Evolutionary conservation across 2,113 vertebrate species (phyloP).

Genomic region (Actenoides lindsayi): DNA sequence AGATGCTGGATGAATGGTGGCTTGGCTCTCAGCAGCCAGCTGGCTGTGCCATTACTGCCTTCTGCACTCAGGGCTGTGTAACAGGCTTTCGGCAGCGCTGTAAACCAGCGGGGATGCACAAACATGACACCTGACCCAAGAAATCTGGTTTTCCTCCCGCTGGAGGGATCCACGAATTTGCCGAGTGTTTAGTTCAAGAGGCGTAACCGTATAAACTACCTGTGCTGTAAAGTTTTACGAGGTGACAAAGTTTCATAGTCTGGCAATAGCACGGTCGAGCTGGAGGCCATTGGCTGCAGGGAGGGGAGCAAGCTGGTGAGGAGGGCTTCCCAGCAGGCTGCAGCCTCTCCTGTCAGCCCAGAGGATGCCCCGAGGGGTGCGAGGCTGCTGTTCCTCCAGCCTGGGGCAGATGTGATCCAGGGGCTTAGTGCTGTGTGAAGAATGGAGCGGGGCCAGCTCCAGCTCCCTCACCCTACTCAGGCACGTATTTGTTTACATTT

Average conservation of each 20-base stretch:
- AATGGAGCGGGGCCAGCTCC: not conserved
- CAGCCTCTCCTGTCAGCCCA: not conserved
- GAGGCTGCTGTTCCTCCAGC: not conserved
- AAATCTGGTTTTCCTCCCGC: not conserved
- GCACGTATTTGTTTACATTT: not conserved
- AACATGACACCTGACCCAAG: not conserved
- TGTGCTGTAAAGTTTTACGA: conserved; percentile 24
- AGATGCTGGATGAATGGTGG: not conserved
- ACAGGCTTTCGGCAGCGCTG: not conserved
- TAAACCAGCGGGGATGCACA: not conserved
- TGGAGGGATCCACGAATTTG: not conserved
- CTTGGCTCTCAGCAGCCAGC: not conserved
- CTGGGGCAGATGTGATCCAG: not conserved
- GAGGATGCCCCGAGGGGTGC: not conserved
- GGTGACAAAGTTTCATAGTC: conserved; percentile 35
- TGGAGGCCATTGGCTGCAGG: not conserved
- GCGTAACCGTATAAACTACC: conserved; percentile 40
- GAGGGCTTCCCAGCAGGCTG: not conserved
- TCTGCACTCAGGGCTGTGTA: not conserved
- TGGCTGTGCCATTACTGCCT: not conserved
- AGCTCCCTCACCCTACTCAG: not conserved
- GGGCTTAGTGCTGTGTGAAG: not conserved
- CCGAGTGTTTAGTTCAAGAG: not conserved
- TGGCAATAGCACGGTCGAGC: not conserved
- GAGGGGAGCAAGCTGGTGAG: not conserved